A percentile compares a stretch with the other conserved stretches of the same genome.
Conservation (phyloP, 2,888 invertebrate species). For the Synanthedon andrenaeformis region DNA sequence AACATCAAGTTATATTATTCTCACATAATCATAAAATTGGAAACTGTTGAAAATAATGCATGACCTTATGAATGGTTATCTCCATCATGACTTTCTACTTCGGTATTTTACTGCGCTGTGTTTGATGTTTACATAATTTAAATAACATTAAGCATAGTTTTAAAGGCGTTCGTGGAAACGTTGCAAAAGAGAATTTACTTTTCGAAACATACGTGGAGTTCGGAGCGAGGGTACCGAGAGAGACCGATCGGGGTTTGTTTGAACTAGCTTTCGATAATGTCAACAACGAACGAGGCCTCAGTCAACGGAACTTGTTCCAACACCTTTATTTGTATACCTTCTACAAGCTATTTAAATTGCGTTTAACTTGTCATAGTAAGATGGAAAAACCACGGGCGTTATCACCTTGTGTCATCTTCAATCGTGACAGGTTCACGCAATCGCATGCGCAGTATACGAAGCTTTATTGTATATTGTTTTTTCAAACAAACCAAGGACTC, state of each 20-base stretch:
- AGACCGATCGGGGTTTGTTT: constrained; percentile 37
- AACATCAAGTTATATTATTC: too few relatives aligned
- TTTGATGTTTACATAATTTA: constrained; percentile 7
- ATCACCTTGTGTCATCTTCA: too few relatives aligned
- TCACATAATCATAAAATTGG: too few relatives aligned
- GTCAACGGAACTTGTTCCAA: constrained; percentile 53
- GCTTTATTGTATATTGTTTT: not conserved
- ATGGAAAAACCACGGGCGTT: not conserved
- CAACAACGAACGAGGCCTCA: constrained; percentile 38
- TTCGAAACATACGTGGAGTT: constrained; percentile 42
- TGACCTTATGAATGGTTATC: not conserved
- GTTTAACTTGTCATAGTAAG: not conserved
- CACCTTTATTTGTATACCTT: constrained; percentile 42
- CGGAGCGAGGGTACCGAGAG: constrained; percentile 13
- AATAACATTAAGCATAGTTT: constrained; percentile 6
- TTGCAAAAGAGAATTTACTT: constrained; percentile 36
- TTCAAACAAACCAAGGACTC: too few relatives aligned
- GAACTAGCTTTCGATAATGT: constrained; percentile 63
- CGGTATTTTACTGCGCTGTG: constrained; percentile 1
- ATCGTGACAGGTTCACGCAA: too few relatives aligned
- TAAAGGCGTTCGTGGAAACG: constrained; percentile 4
- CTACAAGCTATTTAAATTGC: constrained; percentile 22
- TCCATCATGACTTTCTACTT: not conserved
- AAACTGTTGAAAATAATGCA: not conserved
- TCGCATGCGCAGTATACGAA: not conserved